Evolutionary conservation across 2,797 vertebrate genomes (phyloP).

Genomic region (Sus cebifrons): DNA sequence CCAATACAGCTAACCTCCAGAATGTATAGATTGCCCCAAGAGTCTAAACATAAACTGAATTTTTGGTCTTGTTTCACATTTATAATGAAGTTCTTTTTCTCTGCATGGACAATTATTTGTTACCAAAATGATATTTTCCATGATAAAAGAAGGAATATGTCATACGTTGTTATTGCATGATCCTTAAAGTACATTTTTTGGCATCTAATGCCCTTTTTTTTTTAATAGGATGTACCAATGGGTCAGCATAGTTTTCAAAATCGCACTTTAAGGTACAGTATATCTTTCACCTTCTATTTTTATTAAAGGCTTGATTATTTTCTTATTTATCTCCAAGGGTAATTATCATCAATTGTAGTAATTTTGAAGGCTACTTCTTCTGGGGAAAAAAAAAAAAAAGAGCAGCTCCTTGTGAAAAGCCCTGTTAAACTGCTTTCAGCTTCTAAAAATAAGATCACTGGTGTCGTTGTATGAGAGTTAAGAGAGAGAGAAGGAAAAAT

Average conservation of each 20-base stretch:
- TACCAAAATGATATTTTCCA: neutral
- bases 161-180: neutral
- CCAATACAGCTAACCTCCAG: neutral
- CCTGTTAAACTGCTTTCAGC: slow-evolving; percentile 35
- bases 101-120: neutral
- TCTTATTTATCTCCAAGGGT: slow-evolving; percentile 68
- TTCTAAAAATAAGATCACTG: slow-evolving; percentile 72
- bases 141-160: neutral
- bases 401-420: slow-evolving; percentile 62
- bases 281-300: neutral
- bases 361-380: slow-evolving; percentile 64
- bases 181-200: slow-evolving; percentile 40
- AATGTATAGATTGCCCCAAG: neutral
- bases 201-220: slow-evolving; percentile 67
- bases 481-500: neutral
- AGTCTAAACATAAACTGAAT: neutral
- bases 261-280: slow-evolving; percentile 93
- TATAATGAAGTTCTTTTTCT: slow-evolving; percentile 8
- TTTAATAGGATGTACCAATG: slow-evolving; percentile 95
- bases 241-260: slow-evolving; percentile 97
- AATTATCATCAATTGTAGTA: slow-evolving; percentile 69
- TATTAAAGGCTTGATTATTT: slow-evolving; percentile 25
- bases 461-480: neutral
- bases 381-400: slow-evolving; percentile 71
- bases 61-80: slow-evolving; percentile 1